Evolutionary conservation across 2,888 invertebrate species (phyloP).

Genomic region (Gerris lacustris): DNA sequence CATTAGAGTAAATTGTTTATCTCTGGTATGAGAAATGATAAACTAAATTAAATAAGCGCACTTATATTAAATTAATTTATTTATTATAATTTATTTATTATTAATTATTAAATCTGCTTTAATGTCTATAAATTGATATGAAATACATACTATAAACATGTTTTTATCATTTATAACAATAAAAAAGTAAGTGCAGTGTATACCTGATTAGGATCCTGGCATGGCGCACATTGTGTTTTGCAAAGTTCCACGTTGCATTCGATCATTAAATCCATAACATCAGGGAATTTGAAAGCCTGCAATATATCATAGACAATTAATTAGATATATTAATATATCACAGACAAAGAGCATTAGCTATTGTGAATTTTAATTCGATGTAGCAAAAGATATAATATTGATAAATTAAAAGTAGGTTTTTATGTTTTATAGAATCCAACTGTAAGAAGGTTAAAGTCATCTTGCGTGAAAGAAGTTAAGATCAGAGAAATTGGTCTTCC

Average conservation of each 20-base stretch:
- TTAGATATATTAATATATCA: conserved; percentile 7
- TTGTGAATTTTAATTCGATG: background rate
- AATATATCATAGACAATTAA: conserved; percentile 20
- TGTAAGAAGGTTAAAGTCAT: too few relatives aligned
- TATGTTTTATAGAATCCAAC: too few relatives aligned
- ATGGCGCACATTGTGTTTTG: conserved; percentile 64
- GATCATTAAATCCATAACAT: conserved; percentile 67
- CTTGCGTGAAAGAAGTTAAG: background rate
- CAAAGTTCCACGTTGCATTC: conserved; percentile 73
- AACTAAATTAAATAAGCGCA: background rate
- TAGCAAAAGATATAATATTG: background rate
- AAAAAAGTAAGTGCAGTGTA: background rate
- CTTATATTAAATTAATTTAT: background rate
- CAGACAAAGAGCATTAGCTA: background rate
- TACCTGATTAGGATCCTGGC: conserved; percentile 51
- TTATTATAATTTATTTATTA: background rate
- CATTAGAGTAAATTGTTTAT: too few relatives aligned
- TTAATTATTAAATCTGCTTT: too few relatives aligned
- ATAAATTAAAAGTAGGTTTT: too few relatives aligned
- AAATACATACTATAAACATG: too few relatives aligned
- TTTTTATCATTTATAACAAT: too few relatives aligned
- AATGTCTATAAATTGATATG: too few relatives aligned
- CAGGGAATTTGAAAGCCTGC: conserved; percentile 69
- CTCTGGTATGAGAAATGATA: too few relatives aligned
- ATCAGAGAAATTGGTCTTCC: background rate